A percentile compares a stretch with the other conserved stretches of the same genome.
These are phyloP conservation scores for Dascillus cervinus DNA, from an alignment of 2,888 invertebrate genomes.

Conservation along the genomic window DNA sequence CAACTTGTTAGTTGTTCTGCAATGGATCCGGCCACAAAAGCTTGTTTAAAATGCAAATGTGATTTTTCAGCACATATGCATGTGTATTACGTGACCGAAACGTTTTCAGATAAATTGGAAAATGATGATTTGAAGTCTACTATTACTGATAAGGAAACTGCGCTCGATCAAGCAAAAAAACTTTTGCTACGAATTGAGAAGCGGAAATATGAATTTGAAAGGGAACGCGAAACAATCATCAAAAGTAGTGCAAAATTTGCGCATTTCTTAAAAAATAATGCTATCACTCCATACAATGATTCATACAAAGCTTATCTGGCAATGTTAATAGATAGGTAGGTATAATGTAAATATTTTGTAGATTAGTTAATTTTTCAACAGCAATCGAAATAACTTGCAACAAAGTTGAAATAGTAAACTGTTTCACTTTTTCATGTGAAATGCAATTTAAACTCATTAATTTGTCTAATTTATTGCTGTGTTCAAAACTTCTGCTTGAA, in stretches of 20 bases:
- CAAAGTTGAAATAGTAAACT: too few species aligned
- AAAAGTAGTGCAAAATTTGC: slow-evolving; percentile 32
- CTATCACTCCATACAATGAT: slow-evolving; percentile 33
- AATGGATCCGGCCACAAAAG: slow-evolving; percentile 20
- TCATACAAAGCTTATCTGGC: slow-evolving; percentile 31
- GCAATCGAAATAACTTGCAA: too few species aligned
- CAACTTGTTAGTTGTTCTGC: slow-evolving; percentile 29
- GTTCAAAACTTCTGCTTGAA: too few species aligned
- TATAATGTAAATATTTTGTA: too few species aligned
- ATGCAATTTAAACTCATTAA: too few species aligned
- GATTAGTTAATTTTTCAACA: too few species aligned
- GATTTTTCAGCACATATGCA: slow-evolving; percentile 34
- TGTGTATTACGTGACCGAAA: slow-evolving; percentile 33
- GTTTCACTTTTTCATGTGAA: too few species aligned
- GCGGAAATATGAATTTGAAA: slow-evolving; percentile 14
- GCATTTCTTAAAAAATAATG: slow-evolving; percentile 32
- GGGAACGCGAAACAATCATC: slow-evolving; percentile 27
- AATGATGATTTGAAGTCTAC: slow-evolving; percentile 24
- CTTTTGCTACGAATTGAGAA: background rate
- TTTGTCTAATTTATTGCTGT: too few species aligned
- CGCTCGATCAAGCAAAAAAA: slow-evolving; percentile 7
- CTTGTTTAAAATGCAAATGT: slow-evolving; percentile 28
- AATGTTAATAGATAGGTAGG: slow-evolving; percentile 31
- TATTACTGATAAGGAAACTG: slow-evolving; percentile 23
- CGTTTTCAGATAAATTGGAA: slow-evolving; percentile 22